Conservation (phyloP, 2,113 vertebrate species). For the Erpornis zantholeuca region DNA sequence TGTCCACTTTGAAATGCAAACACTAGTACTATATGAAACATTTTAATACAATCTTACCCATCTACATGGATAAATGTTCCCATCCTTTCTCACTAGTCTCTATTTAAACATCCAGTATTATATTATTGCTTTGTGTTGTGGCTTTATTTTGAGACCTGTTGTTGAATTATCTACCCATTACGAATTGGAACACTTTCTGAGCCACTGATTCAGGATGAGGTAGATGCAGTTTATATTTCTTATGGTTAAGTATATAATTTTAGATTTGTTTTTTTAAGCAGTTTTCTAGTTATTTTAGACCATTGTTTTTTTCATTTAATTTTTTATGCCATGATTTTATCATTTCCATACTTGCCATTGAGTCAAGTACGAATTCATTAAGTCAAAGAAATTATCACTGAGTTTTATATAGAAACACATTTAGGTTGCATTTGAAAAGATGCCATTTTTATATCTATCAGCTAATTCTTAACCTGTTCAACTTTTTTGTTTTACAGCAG, state of each 20-base stretch:
- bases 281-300: not conserved
- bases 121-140: not conserved
- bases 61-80: not conserved
- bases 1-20: not conserved
- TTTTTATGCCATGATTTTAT: not conserved
- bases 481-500: not conserved
- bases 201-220: not conserved
- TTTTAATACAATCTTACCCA: not conserved
- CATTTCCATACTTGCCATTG: not conserved
- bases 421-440: not conserved
- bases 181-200: not conserved
- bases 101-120: not conserved
- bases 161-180: not conserved
- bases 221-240: not conserved
- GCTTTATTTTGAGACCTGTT: not conserved
- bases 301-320: not conserved
- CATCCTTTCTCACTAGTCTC: not conserved
- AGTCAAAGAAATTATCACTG: not conserved
- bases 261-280: not conserved
- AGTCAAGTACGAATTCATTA: not conserved
- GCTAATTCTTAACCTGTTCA: not conserved
- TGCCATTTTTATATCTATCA: not conserved
- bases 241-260: not conserved
- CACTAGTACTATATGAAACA: not conserved
- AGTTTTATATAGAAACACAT: not conserved